phyloP scores from a whole-genome alignment of 2,888 invertebrate species.

The Pelosia muscerda region DNA sequence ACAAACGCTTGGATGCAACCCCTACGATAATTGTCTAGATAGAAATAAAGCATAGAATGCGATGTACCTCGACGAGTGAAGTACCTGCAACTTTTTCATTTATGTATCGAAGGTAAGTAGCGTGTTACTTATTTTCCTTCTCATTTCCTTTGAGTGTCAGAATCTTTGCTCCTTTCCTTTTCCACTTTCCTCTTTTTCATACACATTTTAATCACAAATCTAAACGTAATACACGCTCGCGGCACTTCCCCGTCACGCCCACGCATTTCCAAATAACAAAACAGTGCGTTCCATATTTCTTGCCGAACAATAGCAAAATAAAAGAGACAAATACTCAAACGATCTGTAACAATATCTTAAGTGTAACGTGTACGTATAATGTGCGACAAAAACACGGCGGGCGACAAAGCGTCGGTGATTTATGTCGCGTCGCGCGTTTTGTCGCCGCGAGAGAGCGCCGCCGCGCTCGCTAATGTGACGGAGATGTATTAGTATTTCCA shows the following conservation, averaged over 20 bases:
- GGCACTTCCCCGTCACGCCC: background rate
- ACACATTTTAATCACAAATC: background rate
- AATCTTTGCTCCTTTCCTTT: background rate
- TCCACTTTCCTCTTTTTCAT: background rate
- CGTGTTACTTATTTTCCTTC: background rate
- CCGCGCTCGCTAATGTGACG: slow-evolving; percentile 15
- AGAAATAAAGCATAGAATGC: no score
- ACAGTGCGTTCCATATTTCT: slow-evolving; percentile 40
- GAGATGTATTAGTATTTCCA: slow-evolving; percentile 23
- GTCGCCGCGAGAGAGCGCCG: slow-evolving; percentile 26
- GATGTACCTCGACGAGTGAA: no score
- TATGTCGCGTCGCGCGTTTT: slow-evolving; percentile 47
- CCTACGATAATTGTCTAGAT: no score
- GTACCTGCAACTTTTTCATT: no score
- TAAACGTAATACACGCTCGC: no score
- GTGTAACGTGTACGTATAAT: slow-evolving; percentile 59
- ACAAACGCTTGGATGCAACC: no score
- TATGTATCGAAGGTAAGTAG: background rate
- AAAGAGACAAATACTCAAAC: slow-evolving; percentile 54
- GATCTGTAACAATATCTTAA: slow-evolving; percentile 66
- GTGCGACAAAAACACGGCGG: slow-evolving; percentile 66
- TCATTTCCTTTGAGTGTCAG: background rate
- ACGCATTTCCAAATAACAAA: background rate
- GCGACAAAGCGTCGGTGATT: slow-evolving; percentile 60
- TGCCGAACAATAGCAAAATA: slow-evolving; percentile 40